Percentiles rank a stretch among this genome's conserved stretches.
These are phyloP conservation scores for Pristionchus japonicus DNA, from an alignment of 2,888 invertebrate species.

Conservation along the genomic window DNA sequence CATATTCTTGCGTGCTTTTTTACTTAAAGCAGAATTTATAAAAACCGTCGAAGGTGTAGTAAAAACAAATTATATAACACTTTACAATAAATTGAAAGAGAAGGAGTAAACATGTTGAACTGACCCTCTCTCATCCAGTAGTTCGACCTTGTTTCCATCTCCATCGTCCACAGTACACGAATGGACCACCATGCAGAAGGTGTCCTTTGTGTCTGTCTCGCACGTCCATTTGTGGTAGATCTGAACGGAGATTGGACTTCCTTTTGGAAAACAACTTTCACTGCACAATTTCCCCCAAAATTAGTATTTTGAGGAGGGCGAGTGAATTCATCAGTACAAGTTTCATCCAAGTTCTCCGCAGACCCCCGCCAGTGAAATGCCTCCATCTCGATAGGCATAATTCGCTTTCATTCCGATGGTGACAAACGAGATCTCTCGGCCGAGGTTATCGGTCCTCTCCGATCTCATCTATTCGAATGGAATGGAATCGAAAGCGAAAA, in stretches of 20 bases:
- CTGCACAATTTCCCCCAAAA: too few species aligned
- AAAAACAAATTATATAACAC: too few species aligned
- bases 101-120: neutral
- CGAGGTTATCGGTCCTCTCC: conserved; percentile 34
- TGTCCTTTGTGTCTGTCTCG: conserved; percentile 68
- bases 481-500: conserved; percentile 39
- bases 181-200: conserved; percentile 74
- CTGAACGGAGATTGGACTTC: conserved; percentile 49
- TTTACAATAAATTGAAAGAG: too few species aligned
- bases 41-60: too few species aligned
- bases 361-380: neutral
- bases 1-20: too few species aligned
- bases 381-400: conserved; percentile 16
- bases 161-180: conserved; percentile 74
- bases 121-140: conserved; percentile 71
- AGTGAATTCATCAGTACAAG: neutral
- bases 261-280: neutral
- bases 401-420: conserved; percentile 41
- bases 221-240: conserved; percentile 75
- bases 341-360: neutral
- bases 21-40: too few species aligned
- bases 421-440: conserved; percentile 22
- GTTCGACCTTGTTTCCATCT: conserved; percentile 70
- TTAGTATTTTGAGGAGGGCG: neutral
- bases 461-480: conserved; percentile 36